Base-by-base conservation (phyloP, 2,888 invertebrate genomes). In the Amaurobius ferox region DNA sequence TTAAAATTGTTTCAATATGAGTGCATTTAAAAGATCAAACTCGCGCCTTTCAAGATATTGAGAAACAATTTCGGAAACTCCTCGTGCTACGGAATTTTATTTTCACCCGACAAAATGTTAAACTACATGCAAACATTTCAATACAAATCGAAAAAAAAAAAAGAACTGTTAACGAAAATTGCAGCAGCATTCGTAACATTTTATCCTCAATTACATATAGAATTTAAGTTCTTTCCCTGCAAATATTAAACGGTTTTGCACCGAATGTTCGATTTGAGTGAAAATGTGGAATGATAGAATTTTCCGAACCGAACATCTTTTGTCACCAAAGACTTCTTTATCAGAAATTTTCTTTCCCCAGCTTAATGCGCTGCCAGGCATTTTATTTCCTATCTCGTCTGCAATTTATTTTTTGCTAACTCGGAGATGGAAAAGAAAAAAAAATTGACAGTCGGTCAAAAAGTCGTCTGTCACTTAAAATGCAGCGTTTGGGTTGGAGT, bases 281-380 rank as follows among this genome's bases (percentile, higher is more conserved):
- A 55, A 55, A 55, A 23, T 55, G 55, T 55, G 23, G 55, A 23
- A 55, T 3, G 55, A 23, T 23, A 55, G 23, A 55, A 55, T 23
- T 55, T 55, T 55, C 11, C 23, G 19, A 55, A 1, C 55, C 13
- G 55, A 6, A 16, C 23, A 23, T n/a, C 55, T 55, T 55, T 55
- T 55, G 55, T 55, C 55, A 23, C 55, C 23, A 1, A n/a, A 55
- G 55, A 55, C 23, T 55, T 55, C 55, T 55, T 55, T 55, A 55
- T 55, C 55, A 55, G 11, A 55, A 19, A 55, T 55, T 44, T 16
- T 3, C 23, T 55, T 16, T n/a, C 40, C 64, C 32, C 30, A 48
- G 73, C 79, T 80, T 80, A 73, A 72, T 80, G 73, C 73, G 79
- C 79, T 67, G 35, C 48, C 16, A 72, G 79, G 79, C 79, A 72